Evolutionary conservation across 2,113 vertebrate genomes (phyloP), one percentile per base, ranked within the genome.

Genomic region (Smithornis capensis): DNA sequence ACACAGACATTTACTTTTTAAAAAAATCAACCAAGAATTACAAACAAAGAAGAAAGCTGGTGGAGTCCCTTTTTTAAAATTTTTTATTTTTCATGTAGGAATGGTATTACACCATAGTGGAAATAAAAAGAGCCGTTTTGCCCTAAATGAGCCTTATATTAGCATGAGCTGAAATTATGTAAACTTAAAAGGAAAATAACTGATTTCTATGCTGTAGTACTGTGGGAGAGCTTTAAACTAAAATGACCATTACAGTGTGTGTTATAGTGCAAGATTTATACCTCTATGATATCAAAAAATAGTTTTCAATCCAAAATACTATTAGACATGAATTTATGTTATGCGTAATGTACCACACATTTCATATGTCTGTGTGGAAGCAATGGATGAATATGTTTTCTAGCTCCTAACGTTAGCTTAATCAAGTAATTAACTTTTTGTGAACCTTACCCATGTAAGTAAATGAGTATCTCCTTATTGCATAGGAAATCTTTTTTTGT

Each of bases 31-130:
- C 3, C 55, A 52, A 57, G 14, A 62, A 23, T 2, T 8, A 21
- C 7, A 50, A 53, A 16, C 4, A 79, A 73, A 37, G 12, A 40
- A 35, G 15, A 83, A 79, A 63, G 2, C 3, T 50, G 17, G 3
- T 9, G 4, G 2, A n/a, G 9, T 29, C 1, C 11, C 29, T n/a
- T 15, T 5, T 37, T 19, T 12, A 19, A 33, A 7, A 6, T 7
- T 23, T 45, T 19, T 11, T 40, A 40, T 23, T 42, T 18, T 56
- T 40, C 2, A 5, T 42, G 35, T 91, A 52, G 8, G 12, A 90
- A 74, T 42, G 5, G 1, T 22, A 50, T 55, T 67, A 52, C 7
- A 35, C 6, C 38, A 35, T 45, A 37, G 7, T 59, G 16, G 14
- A 93, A 93, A 71, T 22, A 33, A 64, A 77, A 86, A 76, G 33